Base-by-base conservation (phyloP, 1,140 invertebrate species). In the Drepana arcuata region DNA sequence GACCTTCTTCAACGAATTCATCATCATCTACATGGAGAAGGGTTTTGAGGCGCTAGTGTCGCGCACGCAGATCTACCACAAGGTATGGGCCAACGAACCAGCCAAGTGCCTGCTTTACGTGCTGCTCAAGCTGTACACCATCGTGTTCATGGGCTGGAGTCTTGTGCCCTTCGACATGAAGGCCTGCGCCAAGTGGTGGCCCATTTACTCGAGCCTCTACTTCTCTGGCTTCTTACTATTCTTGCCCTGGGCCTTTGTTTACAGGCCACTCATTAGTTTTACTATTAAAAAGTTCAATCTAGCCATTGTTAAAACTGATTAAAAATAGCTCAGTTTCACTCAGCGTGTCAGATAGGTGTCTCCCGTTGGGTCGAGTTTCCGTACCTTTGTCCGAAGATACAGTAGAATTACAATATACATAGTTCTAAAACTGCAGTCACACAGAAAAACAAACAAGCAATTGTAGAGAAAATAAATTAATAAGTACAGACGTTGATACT, bases 1-100 rank as follows among this genome's bases (percentile, higher is more conserved):
- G 47, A 92, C 91, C 27, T 99, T 99, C 82, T 88, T 95, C 24
- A 90, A 96, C 70, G 96, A 99, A 69, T 97, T 97, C 59, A 72
- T 93, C 12, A 89, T 96, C 25, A 93, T 97, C 63, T 91, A 89
- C 45, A 89, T 92, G 50, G 96, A 98, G 65, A 93, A 91, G 85
- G 93, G 90, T 79, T 53, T 90, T 1, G 83, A 85, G 60, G 48
- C 61, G 3, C 85, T 89, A 23, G 48, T 90, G 6, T 60, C 68
- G 16, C 85, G 78, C 40, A 85, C 87, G 31, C 53, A 79, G 42
- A 60, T 72, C 9, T 68, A 90, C 41, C 40, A 83, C 12, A 61
- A 59, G 14, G 33, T 88, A 32, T 85, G 85, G 50, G 38, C 55
- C 1, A 80, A 72, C 11, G 47, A 53, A 0, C 10, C 64, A 11